Evolutionary conservation across 2,888 invertebrate species (phyloP).

Genomic region (Arenicola marina): DNA sequence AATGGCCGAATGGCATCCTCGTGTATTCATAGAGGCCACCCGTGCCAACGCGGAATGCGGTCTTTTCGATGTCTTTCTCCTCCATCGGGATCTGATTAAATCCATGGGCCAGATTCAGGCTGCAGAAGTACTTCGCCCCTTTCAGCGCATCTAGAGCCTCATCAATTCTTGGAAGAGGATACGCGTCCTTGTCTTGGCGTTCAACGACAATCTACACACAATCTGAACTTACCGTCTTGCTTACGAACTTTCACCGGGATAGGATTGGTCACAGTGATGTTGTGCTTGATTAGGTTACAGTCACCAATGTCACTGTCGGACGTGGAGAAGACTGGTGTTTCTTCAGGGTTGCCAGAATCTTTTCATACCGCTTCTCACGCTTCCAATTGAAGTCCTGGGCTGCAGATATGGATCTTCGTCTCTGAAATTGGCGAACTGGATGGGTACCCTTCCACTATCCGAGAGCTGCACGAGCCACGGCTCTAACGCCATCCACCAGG

Average conservation of each 20-base stretch:
- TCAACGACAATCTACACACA: conserved; percentile 40
- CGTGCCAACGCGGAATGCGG: conserved; percentile 30
- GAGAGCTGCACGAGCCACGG: too few species aligned
- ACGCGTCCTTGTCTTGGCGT: conserved; percentile 35
- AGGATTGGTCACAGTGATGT: too few species aligned
- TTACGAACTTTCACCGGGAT: conserved; percentile 36
- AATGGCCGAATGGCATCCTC: conserved; percentile 33
- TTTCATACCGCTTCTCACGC: too few species aligned
- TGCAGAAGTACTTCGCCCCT: conserved; percentile 32
- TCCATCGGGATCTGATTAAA: conserved; percentile 37
- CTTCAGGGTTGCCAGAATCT: too few species aligned
- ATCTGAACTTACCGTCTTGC: conserved; percentile 25
- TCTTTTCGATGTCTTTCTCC: conserved; percentile 32
- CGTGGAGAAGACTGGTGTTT: too few species aligned
- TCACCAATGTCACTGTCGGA: too few species aligned
- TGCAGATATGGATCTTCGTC: too few species aligned
- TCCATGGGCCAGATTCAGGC: conserved; percentile 33
- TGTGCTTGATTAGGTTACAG: too few species aligned
- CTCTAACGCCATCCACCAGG: too few species aligned
- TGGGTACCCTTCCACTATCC: too few species aligned
- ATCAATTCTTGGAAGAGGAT: conserved; percentile 40
- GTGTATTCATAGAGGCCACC: conserved; percentile 31
- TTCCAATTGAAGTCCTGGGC: too few species aligned
- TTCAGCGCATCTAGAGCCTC: conserved; percentile 33
- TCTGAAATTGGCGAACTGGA: too few species aligned